phyloP scores from a whole-genome alignment of 2,113 vertebrate species.

The Passer domesticus region DNA sequence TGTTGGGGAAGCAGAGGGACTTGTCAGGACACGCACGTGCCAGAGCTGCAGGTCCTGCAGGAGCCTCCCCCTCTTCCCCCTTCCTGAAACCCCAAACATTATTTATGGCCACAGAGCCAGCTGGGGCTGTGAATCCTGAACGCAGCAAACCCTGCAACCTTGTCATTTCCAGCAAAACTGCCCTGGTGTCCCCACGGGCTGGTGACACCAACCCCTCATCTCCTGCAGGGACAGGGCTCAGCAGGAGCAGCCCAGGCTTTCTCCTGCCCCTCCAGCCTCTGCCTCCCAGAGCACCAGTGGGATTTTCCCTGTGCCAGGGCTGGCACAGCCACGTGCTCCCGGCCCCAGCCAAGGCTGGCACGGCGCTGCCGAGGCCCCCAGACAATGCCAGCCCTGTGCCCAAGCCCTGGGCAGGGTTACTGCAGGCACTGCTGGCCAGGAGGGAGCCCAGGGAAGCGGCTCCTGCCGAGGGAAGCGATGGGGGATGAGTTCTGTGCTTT shows the following conservation, averaged over 20 bases:
- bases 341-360: slow-evolving; percentile 5
- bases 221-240: not conserved
- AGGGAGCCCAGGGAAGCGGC: not conserved
- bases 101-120: not conserved
- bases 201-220: not conserved
- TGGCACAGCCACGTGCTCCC: not conserved
- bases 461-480: accelerated
- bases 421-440: not conserved
- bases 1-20: not conserved
- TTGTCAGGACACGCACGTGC: not conserved
- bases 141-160: not conserved
- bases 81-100: not conserved
- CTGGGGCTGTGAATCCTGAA: not conserved
- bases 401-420: accelerated
- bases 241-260: not conserved
- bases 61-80: not conserved
- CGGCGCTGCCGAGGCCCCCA: not conserved
- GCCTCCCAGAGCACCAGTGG: accelerated
- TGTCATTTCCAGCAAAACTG: accelerated
- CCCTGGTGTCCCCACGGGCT: not conserved
- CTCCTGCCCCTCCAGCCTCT: not conserved
- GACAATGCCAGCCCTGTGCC: slow-evolving; percentile 30
- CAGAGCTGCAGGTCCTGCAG: not conserved
- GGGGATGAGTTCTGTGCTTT: accelerated
- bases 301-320: not conserved